Evolutionary conservation across 2,113 vertebrate species (phyloP), one percentile per base, ranked within the genome.

Genomic region (Agapornis roseicollis): DNA sequence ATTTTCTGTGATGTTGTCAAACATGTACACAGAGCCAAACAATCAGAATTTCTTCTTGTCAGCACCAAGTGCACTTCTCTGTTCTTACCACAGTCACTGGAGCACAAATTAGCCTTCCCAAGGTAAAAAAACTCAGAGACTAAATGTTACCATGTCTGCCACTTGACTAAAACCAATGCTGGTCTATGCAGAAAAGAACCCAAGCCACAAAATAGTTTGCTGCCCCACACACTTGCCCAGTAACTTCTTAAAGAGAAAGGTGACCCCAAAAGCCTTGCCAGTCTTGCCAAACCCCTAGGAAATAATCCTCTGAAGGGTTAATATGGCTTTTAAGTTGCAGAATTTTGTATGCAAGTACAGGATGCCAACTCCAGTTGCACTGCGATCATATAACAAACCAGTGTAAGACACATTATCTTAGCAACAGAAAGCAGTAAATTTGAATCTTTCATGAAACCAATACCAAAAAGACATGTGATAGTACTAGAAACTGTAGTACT

Each of bases 161-260:
- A 28, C 39, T 58, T 73, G 31, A 92, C 68, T 92, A 74, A 94
- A 83, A 56, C 41, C 47, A 80, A 10, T 47, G 18, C 66, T 80
- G 88, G 50, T 49, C 68, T 69, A 55, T 3, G 31, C 23, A 89
- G 50, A 88, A 50, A 80, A 50, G 73, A 93, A 93, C 71, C 39
- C 50, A 37, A 92, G 50, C 25, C 88, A 95, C 69, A 90, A 94
- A 92, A 88, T 25, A 86, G 55, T 84, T 50, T 65, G 39, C 82
- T 94, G 80, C 61, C 35, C 88, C 27, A 71, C 80, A 81, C 88
- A 81, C 73, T 94, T 92, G n/a, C 42, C 52, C 60, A 80, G 31
- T 61, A 85, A 85, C n/a, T 77, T 88, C 37, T 93, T 88, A 88
- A 94, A 94, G 85, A 47, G 69, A 74, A 93, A 95, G 56, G 56